Percentiles rank a stretch among this genome's conserved stretches.
Evolutionary conservation across 2,113 vertebrate genomes (phyloP).

Genomic region (Pteronura brasiliensis): DNA sequence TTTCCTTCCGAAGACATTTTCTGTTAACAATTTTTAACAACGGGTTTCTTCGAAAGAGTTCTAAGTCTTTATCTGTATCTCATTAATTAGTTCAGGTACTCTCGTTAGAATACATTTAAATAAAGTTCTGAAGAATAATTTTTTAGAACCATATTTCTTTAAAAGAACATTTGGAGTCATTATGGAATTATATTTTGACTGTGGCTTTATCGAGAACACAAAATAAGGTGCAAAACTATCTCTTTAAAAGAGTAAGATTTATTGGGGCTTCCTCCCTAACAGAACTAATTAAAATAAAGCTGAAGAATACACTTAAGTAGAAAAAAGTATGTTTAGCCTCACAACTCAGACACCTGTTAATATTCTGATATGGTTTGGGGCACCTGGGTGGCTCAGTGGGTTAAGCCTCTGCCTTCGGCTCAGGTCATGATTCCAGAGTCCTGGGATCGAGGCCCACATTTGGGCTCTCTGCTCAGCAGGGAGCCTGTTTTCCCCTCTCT

Average conservation of each 20-base stretch:
- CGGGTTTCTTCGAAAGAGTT: not conserved
- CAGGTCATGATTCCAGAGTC: no score
- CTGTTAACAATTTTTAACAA: not conserved
- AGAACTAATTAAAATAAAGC: not conserved
- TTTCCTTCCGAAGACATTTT: slow-evolving; percentile 21
- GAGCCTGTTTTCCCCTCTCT: no score
- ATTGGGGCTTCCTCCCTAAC: not conserved
- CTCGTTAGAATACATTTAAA: not conserved
- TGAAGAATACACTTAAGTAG: not conserved
- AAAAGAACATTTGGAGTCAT: not conserved
- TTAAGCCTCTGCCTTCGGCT: no score
- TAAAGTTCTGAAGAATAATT: not conserved
- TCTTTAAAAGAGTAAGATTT: not conserved
- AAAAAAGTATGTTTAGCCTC: not conserved
- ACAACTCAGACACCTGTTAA: not conserved
- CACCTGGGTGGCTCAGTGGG: no score
- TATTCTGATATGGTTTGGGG: not conserved
- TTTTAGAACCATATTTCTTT: not conserved
- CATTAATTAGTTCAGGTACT: not conserved
- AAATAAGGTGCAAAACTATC: not conserved
- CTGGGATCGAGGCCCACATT: no score
- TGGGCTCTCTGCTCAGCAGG: no score
- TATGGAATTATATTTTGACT: not conserved
- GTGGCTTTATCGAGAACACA: not conserved
- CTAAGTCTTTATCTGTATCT: not conserved